Evolutionary conservation across 2,888 invertebrate genomes (phyloP), one percentile per base, ranked within the genome.

Genomic region (Agrilus biguttatus): DNA sequence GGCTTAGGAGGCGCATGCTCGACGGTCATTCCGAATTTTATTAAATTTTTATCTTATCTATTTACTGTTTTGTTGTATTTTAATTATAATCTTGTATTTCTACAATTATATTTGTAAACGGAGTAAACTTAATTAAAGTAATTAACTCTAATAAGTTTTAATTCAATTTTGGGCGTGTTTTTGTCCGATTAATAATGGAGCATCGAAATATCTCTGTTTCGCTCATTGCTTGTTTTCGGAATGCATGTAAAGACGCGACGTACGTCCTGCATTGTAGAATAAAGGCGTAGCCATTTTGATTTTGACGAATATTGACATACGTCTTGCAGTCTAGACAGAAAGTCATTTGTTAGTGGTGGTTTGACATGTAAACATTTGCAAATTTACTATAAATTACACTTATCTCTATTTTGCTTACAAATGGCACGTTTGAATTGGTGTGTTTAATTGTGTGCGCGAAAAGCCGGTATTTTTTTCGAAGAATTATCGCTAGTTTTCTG

Each of bases 221-320:
- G 37, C 8, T 8, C 33, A 28, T 39, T 37, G 19, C 28, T 36
- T 43, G 37, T 34, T 40, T 33, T 35, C 34, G 7, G 41, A 37
- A 37, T 37, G 49, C 49, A 48, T 47, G 14, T 41, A 37, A 41
- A 39, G 37, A 28, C 17, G 35, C 8, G 39, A 40, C n/a, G 47
- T 42, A 28, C 14, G 56, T 62, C 61, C 36, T n/a, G 45, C 53
- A 47, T 64, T 37, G 51, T 45, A 46, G 55, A 56, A 56, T 59
- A 63, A 62, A 67, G 75, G 76, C 75, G 77, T 77, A 77, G 77
- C 77, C 77, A 77, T 77, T 75, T 77, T 77, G 75, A 73, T 63
- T 63, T 77, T 77, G 77, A 77, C 77, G 77, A 77, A 77, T 77
- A 77, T 77, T 77, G 77, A 77, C 77, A 77, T 75, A 75, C 66